These are phyloP conservation scores for Proterorhinus semilunaris DNA, from an alignment of 2,113 vertebrate genomes.

Conservation along the genomic window DNA sequence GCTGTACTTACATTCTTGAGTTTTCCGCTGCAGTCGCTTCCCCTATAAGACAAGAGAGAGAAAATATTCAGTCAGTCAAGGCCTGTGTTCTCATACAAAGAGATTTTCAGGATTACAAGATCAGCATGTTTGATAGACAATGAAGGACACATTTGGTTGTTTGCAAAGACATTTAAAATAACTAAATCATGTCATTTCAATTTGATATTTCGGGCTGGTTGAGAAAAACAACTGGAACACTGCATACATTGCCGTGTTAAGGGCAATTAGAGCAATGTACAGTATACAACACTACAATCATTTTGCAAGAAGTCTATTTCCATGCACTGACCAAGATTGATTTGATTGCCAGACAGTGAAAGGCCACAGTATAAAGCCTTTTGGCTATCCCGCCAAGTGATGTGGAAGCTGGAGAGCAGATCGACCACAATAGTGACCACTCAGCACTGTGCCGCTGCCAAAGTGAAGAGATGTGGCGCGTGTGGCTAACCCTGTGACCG, in stretches of 20 bases:
- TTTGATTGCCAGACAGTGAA: neutral
- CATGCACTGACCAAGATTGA: neutral
- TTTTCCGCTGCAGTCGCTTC: slow-evolving; percentile 85
- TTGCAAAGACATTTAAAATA: too few species aligned
- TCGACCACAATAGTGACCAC: slow-evolving; percentile 31
- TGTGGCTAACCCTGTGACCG: slow-evolving; percentile 29
- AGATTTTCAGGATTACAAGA: neutral
- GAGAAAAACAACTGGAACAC: too few species aligned
- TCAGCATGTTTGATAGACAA: too few species aligned
- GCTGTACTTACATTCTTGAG: slow-evolving; percentile 93
- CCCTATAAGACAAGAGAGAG: slow-evolving; percentile 71
- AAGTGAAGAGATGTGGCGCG: slow-evolving; percentile 31
- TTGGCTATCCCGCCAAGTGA: slow-evolving; percentile 7
- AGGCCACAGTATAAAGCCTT: neutral
- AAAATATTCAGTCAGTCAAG: slow-evolving; percentile 22
- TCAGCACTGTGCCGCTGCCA: slow-evolving; percentile 29
- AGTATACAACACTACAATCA: neutral
- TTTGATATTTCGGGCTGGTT: too few species aligned
- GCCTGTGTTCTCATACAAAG: slow-evolving; percentile 1
- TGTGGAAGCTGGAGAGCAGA: slow-evolving; percentile 25
- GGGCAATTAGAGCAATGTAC: neutral
- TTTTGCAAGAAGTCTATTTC: neutral
- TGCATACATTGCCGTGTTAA: neutral
- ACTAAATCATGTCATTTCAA: too few species aligned
- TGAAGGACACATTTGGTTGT: too few species aligned